A percentile compares a stretch with the other conserved stretches of the same genome.
phyloP scores from a whole-genome alignment of 2,113 vertebrate species.

The Nerophis lumbriciformis region DNA sequence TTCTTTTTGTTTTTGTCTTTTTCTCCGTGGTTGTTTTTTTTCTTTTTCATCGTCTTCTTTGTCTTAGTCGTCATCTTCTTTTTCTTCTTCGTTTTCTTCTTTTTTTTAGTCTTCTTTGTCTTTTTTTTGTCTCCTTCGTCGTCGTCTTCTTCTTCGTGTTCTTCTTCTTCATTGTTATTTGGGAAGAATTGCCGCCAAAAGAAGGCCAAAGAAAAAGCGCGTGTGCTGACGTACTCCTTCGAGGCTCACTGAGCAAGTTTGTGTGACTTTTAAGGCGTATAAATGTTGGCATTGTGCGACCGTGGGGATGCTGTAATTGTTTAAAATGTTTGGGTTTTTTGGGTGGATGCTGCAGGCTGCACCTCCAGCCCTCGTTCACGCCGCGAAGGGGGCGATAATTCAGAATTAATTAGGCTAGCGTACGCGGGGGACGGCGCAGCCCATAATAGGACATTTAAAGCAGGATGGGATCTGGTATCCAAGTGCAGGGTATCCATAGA shows the following conservation, averaged over 20 bases:
- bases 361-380: constrained; percentile 17
- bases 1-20: too few relatives aligned
- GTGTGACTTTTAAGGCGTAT: too few relatives aligned
- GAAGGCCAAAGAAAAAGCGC: too few relatives aligned
- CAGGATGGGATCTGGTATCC: constrained; percentile 66
- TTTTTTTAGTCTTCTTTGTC: too few relatives aligned
- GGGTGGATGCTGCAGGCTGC: too few relatives aligned
- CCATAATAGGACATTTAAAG: constrained; percentile 68
- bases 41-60: too few relatives aligned
- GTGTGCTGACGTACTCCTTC: too few relatives aligned
- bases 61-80: too few relatives aligned
- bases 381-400: constrained; percentile 35
- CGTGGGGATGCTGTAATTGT: neutral
- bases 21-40: too few relatives aligned
- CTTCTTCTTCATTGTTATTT: neutral
- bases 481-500: constrained; percentile 72
- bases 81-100: too few relatives aligned
- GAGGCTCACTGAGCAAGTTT: too few relatives aligned
- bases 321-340: neutral
- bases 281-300: neutral
- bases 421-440: constrained; percentile 49
- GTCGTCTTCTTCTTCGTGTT: neutral
- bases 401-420: constrained; percentile 61
- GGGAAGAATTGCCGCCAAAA: neutral
- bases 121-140: too few relatives aligned